Evolutionary conservation across 1,140 invertebrate genomes (phyloP), one percentile per base, ranked within the genome.

Genomic region (Bombus sibiricus): DNA sequence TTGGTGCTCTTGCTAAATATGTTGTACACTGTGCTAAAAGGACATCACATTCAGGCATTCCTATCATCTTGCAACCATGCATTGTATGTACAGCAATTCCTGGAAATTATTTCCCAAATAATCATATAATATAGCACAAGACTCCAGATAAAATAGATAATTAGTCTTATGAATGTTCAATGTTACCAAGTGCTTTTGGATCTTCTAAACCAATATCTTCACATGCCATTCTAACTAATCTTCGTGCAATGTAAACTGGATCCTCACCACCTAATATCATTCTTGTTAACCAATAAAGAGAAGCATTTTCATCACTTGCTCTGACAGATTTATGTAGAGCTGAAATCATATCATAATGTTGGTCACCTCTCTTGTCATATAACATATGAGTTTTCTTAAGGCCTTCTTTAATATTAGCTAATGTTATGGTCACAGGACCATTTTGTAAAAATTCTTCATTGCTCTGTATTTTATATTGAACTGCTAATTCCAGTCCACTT

Each of bases 241-340:
- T 94, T 32, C 98, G 95, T 2, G 97, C 97, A 81, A 98, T 97
- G 92, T 97, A 98, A n/a, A 97, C 92, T 5, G 98, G 98, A 94
- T 98, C 97, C 95, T 98, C 98, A 28, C 98, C 98, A 8, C 97
- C 97, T 85, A 97, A 95, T 73, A 98, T 94, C 96, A 98, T 98
- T 84, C 98, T 95, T 12, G 97, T 96, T 8, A 98, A 95, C 98
- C 98, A 98, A 93, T 98, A 98, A 28, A 98, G 93, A 2, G 98
- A 96, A 28, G 98, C 98, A 95, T 98, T 98, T 69, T 97, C 97
- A 93, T 98, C 97, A 28, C 97, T 97, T 0, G 97, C 98, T 90
- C 98, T 95, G n/a, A 98, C 97, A 1, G 97, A 98, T 94, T 98
- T 98, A 88, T 98, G 97, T 59, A 98, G 94, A 1, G 98, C 98